A percentile compares a stretch with the other conserved stretches of the same genome.
These are phyloP conservation scores for Rhineura floridana DNA, from an alignment of 2,113 vertebrate species.

Conservation along the genomic window DNA sequence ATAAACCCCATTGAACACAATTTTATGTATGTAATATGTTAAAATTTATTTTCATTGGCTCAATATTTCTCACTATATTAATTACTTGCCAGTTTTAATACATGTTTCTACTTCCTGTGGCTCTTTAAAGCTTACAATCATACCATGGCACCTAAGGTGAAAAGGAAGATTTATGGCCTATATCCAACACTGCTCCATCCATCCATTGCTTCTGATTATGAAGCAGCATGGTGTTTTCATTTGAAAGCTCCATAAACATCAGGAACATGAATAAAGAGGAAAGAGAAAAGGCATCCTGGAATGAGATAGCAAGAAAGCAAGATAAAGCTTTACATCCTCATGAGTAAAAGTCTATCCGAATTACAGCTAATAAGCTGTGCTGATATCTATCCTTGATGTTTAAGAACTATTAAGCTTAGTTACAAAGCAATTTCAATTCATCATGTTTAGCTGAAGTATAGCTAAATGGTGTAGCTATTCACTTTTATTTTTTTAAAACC, in stretches of 20 bases:
- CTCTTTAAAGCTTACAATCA: neutral
- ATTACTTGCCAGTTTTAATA: neutral
- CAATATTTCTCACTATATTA: neutral
- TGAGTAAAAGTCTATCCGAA: neutral
- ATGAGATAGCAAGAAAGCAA: slow-evolving; percentile 21
- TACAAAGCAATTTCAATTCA: neutral
- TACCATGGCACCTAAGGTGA: neutral
- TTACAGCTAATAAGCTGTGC: neutral
- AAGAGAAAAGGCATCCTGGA: neutral
- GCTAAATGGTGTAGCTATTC: neutral
- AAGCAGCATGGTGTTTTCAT: neutral
- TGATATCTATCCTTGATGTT: neutral
- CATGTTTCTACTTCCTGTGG: neutral
- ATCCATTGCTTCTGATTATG: neutral
- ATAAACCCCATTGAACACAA: neutral
- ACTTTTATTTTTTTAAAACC: neutral
- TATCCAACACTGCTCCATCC: slow-evolving; percentile 1
- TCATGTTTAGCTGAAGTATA: neutral
- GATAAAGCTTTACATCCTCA: neutral
- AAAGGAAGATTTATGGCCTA: slow-evolving; percentile 1
- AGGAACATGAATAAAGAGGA: slow-evolving; percentile 6
- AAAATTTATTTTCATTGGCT: neutral
- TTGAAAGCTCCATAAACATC: neutral
- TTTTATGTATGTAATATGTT: neutral
- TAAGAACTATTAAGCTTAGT: neutral